Conservation (phyloP, 2,888 invertebrate genomes). For the Petrolisthes cinctipes region DNA sequence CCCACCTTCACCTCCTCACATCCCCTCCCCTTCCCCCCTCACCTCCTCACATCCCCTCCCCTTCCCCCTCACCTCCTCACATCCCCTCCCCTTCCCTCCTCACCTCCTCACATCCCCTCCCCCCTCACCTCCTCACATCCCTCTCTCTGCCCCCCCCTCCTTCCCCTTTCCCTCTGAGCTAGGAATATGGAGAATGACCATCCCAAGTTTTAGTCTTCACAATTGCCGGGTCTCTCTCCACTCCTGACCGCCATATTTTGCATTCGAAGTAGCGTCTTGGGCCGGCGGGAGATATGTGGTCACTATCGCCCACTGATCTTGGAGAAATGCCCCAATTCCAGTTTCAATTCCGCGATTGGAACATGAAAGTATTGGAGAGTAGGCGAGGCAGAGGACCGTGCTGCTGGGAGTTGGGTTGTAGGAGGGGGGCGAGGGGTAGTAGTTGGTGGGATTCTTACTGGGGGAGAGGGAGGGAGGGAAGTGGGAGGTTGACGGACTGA, state of each 20-base stretch:
- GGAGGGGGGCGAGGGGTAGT: not conserved
- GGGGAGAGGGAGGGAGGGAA: not conserved
- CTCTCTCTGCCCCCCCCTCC: constrained; percentile 13
- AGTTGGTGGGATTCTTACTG: not conserved
- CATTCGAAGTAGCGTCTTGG: constrained; percentile 58
- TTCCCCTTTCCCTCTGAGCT: not conserved
- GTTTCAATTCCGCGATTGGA: constrained; percentile 64
- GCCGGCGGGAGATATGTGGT: constrained; percentile 54
- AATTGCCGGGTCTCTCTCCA: not conserved
- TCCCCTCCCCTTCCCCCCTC: not conserved
- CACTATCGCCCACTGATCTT: constrained; percentile 63
- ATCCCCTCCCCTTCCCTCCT: constrained; percentile 3
- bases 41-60: constrained; percentile 2
- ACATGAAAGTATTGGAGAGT: constrained; percentile 60
- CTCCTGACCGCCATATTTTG: constrained; percentile 57
- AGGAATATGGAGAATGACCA: constrained; percentile 11
- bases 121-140: constrained; percentile 1
- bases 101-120: not conserved
- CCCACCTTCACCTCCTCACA: not conserved
- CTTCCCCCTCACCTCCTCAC: not conserved
- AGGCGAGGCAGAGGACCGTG: constrained; percentile 22
- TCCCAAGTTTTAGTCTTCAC: not conserved
- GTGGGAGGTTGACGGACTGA: not conserved
- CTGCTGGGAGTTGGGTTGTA: not conserved
- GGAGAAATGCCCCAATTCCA: constrained; percentile 64